Base-by-base conservation (phyloP, 2,888 invertebrate species). In the Acronicta psi region DNA sequence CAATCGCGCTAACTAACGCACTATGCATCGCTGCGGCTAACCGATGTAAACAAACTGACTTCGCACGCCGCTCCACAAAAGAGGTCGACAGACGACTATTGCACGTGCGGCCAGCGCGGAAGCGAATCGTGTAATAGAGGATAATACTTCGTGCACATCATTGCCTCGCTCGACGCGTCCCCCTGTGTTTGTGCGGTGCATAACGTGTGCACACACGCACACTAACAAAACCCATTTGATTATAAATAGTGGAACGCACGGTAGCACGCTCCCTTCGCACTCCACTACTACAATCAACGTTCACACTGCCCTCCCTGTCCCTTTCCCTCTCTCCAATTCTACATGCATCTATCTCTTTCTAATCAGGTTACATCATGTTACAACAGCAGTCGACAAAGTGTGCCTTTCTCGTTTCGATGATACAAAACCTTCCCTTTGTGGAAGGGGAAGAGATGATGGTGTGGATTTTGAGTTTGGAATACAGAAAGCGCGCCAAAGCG, bases 231-330 rank as follows among this genome's bases (percentile, higher is more conserved):
- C 79, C 84, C 86, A 91, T 93, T 93, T 91, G 90, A 93, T 93
- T 93, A 93, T 92, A 93, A 93, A 93, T 92, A 93, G 93, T 92
- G 85, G 89, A 93, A 91, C 93, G 91, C 93, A 93, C 94, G 89
- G 94, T 93, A 93, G 93, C 93, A 91, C 90, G 92, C 89, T 93
- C 92, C 92, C 92, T 93, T 93, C 90, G 90, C 88, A 91, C 90
- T 92, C 86, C 75, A 89, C 89, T 85, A 87, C 90, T 85, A 90
- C 90, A 89, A 91, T 89, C 89, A 91, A 84, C 90, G 84, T 88
- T 84, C 85, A 88, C 83, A 86, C 86, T 78, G 80, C 68, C 82
- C 69, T 65, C 67, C 69, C 82, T 69, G 50, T 89, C 93, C 81
- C 82, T 78, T 75, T 91, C 85, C 13, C 77, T 43, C 90, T 63